Evolutionary conservation across 1,140 invertebrate species (phyloP).

Genomic region (Bombus pyrosoma): DNA sequence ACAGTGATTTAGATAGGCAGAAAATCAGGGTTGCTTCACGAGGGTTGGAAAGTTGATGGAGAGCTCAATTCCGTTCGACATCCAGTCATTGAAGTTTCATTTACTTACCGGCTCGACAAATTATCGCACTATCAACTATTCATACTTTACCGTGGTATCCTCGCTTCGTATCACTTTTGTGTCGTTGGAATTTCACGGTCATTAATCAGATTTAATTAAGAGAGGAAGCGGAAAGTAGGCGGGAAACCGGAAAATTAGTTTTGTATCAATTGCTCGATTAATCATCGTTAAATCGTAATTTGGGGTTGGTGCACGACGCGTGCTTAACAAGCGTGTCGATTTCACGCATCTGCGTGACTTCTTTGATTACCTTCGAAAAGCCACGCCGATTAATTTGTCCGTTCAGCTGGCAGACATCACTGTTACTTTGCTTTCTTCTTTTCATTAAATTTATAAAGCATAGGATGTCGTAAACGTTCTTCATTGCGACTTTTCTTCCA

Average conservation of each 20-base stretch:
- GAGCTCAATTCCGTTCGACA: not conserved
- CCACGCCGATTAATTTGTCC: not conserved
- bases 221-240: not conserved
- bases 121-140: constrained; percentile 10
- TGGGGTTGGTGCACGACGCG: not conserved
- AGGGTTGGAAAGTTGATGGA: not conserved
- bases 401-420: too few species aligned
- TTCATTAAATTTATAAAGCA: too few species aligned
- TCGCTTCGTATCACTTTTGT: constrained; percentile 12
- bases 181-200: constrained; percentile 31
- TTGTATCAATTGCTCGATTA: constrained; percentile 39
- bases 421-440: too few species aligned
- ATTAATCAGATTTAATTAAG: constrained; percentile 38
- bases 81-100: not conserved
- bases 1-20: not conserved
- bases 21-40: not conserved
- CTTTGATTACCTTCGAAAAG: not conserved
- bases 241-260: constrained; percentile 16
- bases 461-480: too few species aligned
- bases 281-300: constrained; percentile 19
- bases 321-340: not conserved
- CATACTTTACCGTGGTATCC: constrained; percentile 24
- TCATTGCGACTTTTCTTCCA: too few species aligned
- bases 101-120: constrained; percentile 9
- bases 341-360: not conserved